Evolutionary conservation across 1,140 invertebrate species (phyloP).

Genomic region (Magallana gigas): DNA sequence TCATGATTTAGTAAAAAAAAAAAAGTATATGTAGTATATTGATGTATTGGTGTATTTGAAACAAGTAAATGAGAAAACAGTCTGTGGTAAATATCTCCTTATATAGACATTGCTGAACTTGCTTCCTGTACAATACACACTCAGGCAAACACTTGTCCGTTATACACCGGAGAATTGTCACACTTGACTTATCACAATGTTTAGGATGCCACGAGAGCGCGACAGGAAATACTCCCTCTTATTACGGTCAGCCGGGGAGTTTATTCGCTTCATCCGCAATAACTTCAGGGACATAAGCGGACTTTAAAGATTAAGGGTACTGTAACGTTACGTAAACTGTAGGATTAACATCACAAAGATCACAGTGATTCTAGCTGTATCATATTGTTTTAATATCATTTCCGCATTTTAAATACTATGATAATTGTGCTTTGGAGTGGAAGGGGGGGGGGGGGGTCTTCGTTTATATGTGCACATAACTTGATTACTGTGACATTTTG

Average conservation of each 20-base stretch:
- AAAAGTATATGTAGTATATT: too few species aligned
- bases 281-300: neutral
- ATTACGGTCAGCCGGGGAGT: neutral
- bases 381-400: too few species aligned
- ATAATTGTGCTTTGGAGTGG: too few species aligned
- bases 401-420: too few species aligned
- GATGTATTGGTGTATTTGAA: neutral
- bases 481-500: too few species aligned
- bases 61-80: neutral
- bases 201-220: constrained; percentile 17
- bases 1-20: too few species aligned
- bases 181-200: constrained; percentile 12
- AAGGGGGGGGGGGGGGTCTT: too few species aligned
- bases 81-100: neutral
- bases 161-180: constrained; percentile 18
- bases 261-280: constrained; percentile 1
- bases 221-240: constrained; percentile 6
- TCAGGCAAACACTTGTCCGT: neutral
- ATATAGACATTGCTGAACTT: neutral
- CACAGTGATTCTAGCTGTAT: too few species aligned
- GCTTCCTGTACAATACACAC: constrained; percentile 3
- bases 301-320: too few species aligned
- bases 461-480: too few species aligned
- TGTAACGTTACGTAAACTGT: too few species aligned
- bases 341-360: too few species aligned